Conservation (phyloP, 2,888 invertebrate genomes). For the Beris morrisii region DNA sequence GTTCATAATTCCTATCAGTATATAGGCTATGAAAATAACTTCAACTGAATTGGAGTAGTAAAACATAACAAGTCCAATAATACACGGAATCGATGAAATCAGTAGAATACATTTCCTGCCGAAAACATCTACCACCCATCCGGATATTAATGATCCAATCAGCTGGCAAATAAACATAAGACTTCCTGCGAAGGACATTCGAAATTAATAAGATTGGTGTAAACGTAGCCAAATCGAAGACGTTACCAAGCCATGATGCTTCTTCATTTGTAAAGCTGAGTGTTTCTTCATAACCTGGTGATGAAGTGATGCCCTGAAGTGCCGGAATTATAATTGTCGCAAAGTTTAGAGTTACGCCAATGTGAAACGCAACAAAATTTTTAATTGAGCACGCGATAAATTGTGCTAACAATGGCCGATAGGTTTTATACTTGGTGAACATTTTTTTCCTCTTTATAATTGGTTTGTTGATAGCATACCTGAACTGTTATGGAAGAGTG, state of each 20-base stretch:
- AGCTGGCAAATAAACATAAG: conserved; percentile 62
- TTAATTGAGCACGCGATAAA: conserved; percentile 60
- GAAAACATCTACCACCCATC: conserved; percentile 59
- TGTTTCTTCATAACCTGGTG: conserved; percentile 47
- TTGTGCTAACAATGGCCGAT: conserved; percentile 41
- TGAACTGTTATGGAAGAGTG: no score
- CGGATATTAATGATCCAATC: conserved; percentile 61
- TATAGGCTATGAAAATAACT: conserved; percentile 58
- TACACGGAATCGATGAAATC: conserved; percentile 61
- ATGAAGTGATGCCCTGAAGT: conserved; percentile 57
- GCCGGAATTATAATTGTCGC: conserved; percentile 63
- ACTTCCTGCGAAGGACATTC: conserved; percentile 54
- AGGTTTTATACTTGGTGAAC: no score
- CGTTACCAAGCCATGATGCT: conserved; percentile 63
- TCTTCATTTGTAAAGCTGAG: conserved; percentile 59
- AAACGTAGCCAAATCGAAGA: not conserved
- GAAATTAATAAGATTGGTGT: conserved; percentile 39
- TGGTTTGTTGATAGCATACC: no score
- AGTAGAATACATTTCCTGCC: conserved; percentile 61
- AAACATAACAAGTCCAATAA: conserved; percentile 61
- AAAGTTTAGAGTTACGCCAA: conserved; percentile 63
- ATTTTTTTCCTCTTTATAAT: no score
- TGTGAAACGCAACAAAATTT: conserved; percentile 60
- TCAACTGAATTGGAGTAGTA: conserved; percentile 58
- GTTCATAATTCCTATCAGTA: conserved; percentile 60